Evolutionary conservation across 2,113 vertebrate species (phyloP), one percentile per base, ranked within the genome.

Genomic region (Dendrocopos noguchii): DNA sequence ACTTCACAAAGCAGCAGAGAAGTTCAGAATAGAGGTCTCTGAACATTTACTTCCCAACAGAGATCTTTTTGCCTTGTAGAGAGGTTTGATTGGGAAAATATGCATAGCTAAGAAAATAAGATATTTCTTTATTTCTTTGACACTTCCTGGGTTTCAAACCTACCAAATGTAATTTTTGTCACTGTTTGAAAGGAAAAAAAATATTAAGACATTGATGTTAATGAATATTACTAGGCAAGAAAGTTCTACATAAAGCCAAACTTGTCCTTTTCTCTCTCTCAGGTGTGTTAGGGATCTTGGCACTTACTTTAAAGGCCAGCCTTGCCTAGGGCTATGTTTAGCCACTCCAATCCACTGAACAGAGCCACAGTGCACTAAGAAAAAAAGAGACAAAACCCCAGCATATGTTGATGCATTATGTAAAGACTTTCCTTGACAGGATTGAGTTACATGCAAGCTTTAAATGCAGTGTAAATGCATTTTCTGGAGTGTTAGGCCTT

Each of bases 401-500:
- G 83, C 92, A 96, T 95, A 97, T 97, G 95, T 84, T 96, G 85
- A 97, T 96, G 94, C 94, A 97, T 97, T 97, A 97, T 97, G 96
- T 96, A 97, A 97, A 97, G 94, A 96, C 82, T 92, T 96, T 67
- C 89, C 92, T 95, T 97, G 97, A 97, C 96, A 97, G 33, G 87
- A 94, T 96, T 88, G 91, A 93, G 91, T 76, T 96, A 94, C 92
- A 96, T 84, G 91, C 93, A 94, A 95, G 83, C 80, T 96, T 96
- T 89, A 97, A 97, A 97, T 96, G 95, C 95, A 95, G 93, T 94
- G 93, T 71, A 95, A 95, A 95, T 86, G 94, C 92, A 95, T 96
- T 96, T 97, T 93, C 67, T 90, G 79, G 84, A 94, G 94, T 47
- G 65, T 93, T 85, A 95, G 92, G 84, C 72, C 83, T 95, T 72